These are phyloP conservation scores for Oscheius sp. DNA, from an alignment of 2,888 invertebrate species.

Conservation along the genomic window DNA sequence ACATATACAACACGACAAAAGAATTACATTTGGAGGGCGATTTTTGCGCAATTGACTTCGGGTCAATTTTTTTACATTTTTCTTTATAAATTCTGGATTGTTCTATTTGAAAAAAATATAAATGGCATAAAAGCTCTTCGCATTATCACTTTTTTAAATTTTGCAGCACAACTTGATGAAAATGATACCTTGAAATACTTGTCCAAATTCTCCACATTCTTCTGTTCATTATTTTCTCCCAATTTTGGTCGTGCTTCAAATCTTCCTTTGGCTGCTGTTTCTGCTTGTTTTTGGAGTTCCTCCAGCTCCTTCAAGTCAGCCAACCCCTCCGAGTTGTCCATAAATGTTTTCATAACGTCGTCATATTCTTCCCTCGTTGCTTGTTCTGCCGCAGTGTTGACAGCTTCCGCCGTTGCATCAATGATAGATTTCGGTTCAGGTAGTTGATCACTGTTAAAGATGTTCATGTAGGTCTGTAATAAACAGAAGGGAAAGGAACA, in stretches of 20 bases:
- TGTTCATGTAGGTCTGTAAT: constrained; percentile 84
- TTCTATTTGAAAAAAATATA: too few species aligned
- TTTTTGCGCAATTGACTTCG: too few species aligned
- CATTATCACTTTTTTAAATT: too few species aligned
- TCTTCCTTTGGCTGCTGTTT: not conserved
- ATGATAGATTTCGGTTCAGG: constrained; percentile 98
- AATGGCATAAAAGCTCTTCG: too few species aligned
- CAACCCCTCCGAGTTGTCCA: not conserved
- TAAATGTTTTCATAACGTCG: not conserved
- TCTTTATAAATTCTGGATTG: too few species aligned
- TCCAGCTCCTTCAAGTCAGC: not conserved
- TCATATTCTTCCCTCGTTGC: constrained; percentile 9
- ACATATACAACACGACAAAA: too few species aligned
- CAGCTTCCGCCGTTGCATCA: constrained; percentile 72
- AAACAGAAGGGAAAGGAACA: too few species aligned
- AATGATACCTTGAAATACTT: constrained; percentile 3
- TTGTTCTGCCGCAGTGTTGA: not conserved
- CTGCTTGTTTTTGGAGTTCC: not conserved
- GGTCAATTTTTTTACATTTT: too few species aligned
- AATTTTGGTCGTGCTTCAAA: not conserved
- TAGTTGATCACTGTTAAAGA: constrained; percentile 93
- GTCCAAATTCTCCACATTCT: not conserved
- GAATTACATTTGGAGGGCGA: too few species aligned
- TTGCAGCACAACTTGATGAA: too few species aligned
- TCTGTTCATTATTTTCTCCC: not conserved